A percentile compares a stretch with the other conserved stretches of the same genome.
phyloP scores from a whole-genome alignment of 2,113 vertebrate species.

The Callipepla squamata region DNA sequence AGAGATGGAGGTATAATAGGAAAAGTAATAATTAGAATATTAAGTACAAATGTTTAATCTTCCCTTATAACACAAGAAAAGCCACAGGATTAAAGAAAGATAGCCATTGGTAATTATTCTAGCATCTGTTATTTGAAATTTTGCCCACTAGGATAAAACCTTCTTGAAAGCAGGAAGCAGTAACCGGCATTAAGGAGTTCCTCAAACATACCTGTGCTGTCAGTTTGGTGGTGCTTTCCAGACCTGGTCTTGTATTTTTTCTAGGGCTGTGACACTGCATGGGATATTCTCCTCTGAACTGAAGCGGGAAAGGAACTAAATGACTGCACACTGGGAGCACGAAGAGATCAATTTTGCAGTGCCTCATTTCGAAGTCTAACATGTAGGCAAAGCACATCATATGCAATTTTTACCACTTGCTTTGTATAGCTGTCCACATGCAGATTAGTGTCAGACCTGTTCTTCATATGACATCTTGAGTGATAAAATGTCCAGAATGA shows the following conservation, averaged over 20 bases:
- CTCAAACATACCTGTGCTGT: neutral
- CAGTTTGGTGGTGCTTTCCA: neutral
- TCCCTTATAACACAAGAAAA: conserved; percentile 3
- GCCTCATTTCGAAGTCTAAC: accelerated
- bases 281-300: neutral
- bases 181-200: neutral
- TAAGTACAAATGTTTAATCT: neutral
- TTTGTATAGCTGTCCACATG: neutral
- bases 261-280: neutral
- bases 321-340: accelerated
- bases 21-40: neutral
- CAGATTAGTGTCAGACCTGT: neutral
- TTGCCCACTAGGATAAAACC: neutral
- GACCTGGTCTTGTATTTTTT: neutral
- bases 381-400: accelerated
- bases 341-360: accelerated
- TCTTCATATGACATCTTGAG: accelerated
- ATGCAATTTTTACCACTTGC: neutral
- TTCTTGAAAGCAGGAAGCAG: neutral
- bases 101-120: neutral
- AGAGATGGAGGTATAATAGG: neutral
- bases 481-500: neutral
- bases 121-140: neutral
- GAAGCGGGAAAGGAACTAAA: neutral
- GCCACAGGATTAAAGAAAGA: neutral